A percentile compares a stretch with the other conserved stretches of the same genome.
Evolutionary conservation across 1,140 invertebrate genomes (phyloP).

Genomic region (Trichomalopsis sarcophagae): DNA sequence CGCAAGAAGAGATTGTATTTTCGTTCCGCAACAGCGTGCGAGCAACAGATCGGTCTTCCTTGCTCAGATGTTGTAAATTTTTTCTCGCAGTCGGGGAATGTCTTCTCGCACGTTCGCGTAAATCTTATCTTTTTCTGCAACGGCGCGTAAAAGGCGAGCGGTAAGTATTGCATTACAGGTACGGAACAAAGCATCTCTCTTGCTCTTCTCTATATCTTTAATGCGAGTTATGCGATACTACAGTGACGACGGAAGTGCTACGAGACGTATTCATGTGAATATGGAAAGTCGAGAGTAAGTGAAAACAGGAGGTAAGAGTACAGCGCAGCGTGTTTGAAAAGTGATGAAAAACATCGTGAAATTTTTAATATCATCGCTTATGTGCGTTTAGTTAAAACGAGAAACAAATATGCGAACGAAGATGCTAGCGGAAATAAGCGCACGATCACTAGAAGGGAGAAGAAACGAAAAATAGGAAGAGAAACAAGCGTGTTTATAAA

Average conservation of each 20-base stretch:
- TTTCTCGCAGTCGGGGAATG: not conserved
- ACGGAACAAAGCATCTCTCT: constrained; percentile 20
- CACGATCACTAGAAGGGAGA: not conserved
- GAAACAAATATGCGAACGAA: not conserved
- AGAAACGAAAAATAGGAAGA: not conserved
- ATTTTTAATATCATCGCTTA: not conserved
- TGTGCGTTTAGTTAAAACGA: not conserved
- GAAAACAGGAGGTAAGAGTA: not conserved
- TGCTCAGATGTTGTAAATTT: not conserved
- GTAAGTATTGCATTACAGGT: constrained; percentile 35
- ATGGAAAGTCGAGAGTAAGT: not conserved
- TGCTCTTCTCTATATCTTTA: not conserved
- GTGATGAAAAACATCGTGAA: not conserved
- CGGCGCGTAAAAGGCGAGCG: constrained; percentile 12
- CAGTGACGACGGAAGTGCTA: too few species aligned
- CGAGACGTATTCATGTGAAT: not conserved
- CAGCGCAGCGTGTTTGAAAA: not conserved
- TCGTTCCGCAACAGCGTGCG: not conserved
- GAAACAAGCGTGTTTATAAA: constrained; percentile 18
- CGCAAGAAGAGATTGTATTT: not conserved
- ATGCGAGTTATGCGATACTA: not conserved
- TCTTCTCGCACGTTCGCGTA: not conserved
- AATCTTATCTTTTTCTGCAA: constrained; percentile 32
- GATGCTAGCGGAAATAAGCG: not conserved
- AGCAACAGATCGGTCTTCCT: constrained; percentile 25